Evolutionary conservation across 1,140 invertebrate genomes (phyloP).

Genomic region (Camponotus floridanus): DNA sequence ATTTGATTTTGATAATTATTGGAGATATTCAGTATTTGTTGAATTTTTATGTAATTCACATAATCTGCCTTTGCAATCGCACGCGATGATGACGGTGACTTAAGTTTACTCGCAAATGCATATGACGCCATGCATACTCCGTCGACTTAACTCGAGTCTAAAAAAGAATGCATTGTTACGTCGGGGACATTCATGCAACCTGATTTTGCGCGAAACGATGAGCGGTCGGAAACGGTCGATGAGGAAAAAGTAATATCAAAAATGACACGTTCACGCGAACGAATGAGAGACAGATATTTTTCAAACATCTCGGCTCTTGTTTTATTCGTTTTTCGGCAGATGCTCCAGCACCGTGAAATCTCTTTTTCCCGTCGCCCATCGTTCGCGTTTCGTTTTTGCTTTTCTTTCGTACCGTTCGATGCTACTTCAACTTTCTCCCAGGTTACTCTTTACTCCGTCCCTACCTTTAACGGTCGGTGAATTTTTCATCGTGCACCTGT

Average conservation of each 20-base stretch:
- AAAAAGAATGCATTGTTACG: conserved; percentile 8
- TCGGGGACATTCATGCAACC: conserved; percentile 4
- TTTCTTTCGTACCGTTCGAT: conserved; percentile 14
- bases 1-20: conserved; percentile 28
- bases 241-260: conserved; percentile 35
- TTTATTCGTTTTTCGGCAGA: conserved; percentile 48
- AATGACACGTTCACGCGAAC: conserved; percentile 39
- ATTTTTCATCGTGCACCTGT: conserved; percentile 66
- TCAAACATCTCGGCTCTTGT: conserved; percentile 3
- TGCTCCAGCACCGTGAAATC: conserved; percentile 66
- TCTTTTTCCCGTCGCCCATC: conserved; percentile 48
- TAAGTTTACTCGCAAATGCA: not conserved
- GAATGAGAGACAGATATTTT: conserved; percentile 24
- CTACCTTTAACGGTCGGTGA: conserved; percentile 69
- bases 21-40: conserved; percentile 10
- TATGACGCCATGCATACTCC: not conserved
- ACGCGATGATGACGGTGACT: conserved; percentile 14
- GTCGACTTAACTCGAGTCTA: not conserved
- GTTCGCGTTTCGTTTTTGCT: conserved; percentile 23
- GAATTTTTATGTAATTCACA: conserved; percentile 17
- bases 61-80: conserved; percentile 23
- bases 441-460: conserved; percentile 36
- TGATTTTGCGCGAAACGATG: not conserved
- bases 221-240: conserved; percentile 33
- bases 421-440: conserved; percentile 35